Conservation (phyloP, 2,113 vertebrate species). For the Bambusicola thoracicus region DNA sequence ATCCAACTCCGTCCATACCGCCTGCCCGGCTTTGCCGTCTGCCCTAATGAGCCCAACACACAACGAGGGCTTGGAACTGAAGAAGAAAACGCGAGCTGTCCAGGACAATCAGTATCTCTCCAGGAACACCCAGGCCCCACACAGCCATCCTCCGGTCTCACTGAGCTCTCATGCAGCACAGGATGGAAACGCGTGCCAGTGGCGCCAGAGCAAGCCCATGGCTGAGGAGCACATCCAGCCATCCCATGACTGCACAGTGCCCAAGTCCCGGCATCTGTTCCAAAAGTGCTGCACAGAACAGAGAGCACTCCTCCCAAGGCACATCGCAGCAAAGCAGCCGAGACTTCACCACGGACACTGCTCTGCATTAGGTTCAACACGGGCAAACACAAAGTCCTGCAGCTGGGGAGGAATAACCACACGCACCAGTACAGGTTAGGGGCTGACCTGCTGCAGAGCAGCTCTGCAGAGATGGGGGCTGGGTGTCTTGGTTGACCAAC, state of each 20-base stretch:
- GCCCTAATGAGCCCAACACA: not conserved
- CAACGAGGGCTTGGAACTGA: slow-evolving; percentile 20
- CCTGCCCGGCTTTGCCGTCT: not conserved
- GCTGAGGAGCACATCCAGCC: not conserved
- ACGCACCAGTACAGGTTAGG: too few species aligned
- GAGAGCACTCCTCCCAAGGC: not conserved
- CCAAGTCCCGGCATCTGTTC: not conserved
- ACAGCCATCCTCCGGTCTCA: not conserved
- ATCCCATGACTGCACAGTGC: not conserved
- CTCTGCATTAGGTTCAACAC: not conserved
- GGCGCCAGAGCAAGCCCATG: not conserved
- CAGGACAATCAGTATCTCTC: slow-evolving; percentile 44
- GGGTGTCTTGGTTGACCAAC: too few species aligned
- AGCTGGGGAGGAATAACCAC: too few species aligned
- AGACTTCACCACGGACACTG: not conserved
- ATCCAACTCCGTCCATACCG: not conserved
- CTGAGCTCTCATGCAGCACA: not conserved
- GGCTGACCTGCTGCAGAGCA: too few species aligned
- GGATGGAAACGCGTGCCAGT: not conserved
- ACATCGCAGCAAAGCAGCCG: accelerated
- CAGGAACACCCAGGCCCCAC: slow-evolving; percentile 19
- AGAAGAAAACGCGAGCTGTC: slow-evolving; percentile 35
- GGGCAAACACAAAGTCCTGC: too few species aligned
- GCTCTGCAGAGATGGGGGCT: too few species aligned
- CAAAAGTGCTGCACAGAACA: not conserved